Conservation (phyloP, 2,113 vertebrate species). For the Rhinoderma darwinii region DNA sequence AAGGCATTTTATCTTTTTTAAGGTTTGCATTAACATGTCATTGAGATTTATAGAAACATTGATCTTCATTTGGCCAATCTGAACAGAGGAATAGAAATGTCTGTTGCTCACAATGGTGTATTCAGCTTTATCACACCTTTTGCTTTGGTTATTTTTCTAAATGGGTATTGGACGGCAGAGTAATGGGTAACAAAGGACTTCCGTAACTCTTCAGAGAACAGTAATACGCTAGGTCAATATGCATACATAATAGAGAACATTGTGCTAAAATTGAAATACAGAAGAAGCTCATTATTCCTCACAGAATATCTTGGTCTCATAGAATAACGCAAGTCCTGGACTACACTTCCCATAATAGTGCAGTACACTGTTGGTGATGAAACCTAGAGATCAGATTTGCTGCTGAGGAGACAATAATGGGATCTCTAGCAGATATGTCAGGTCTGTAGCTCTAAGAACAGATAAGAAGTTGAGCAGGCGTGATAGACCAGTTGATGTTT, state of each 20-base stretch:
- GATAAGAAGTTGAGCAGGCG: slow-evolving; percentile 24
- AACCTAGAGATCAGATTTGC: not conserved
- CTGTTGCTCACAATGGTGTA: slow-evolving; percentile 60
- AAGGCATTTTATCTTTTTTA: slow-evolving; percentile 76
- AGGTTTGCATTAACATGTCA: slow-evolving; percentile 71
- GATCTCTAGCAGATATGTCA: slow-evolving; percentile 35
- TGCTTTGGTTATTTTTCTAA: slow-evolving; percentile 58
- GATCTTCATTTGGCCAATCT: slow-evolving; percentile 73
- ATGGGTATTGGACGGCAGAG: slow-evolving; percentile 26
- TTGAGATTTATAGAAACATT: slow-evolving; percentile 71
- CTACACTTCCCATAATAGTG: slow-evolving; percentile 2
- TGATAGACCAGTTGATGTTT: slow-evolving; percentile 32
- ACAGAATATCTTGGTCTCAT: not conserved
- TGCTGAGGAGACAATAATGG: not conserved
- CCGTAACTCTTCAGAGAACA: slow-evolving; percentile 32
- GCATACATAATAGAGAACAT: slow-evolving; percentile 31
- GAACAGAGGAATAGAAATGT: slow-evolving; percentile 67
- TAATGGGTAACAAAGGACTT: slow-evolving; percentile 45
- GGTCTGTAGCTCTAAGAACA: slow-evolving; percentile 1
- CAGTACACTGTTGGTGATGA: not conserved
- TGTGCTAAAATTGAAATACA: slow-evolving; percentile 29
- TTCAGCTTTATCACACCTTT: slow-evolving; percentile 61
- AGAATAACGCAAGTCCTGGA: not conserved
- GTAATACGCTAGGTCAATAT: slow-evolving; percentile 28
- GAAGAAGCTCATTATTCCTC: slow-evolving; percentile 32